Conservation (phyloP, 2,888 invertebrate genomes). For the Drosophila multiciliata region DNA sequence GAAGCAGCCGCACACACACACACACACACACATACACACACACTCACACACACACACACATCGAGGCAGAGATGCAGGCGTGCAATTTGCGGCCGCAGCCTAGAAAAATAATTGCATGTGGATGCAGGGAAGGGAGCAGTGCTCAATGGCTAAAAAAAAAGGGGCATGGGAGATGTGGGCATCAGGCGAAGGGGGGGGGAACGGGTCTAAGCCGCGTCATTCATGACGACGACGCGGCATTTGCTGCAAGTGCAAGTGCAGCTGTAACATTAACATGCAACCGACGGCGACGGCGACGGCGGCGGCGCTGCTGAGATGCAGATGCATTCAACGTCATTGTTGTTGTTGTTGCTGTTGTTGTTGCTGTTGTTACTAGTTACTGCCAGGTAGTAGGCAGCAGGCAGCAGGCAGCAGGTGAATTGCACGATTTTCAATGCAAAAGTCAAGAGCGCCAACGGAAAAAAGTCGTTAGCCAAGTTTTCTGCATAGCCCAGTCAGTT, state of each 20-base stretch:
- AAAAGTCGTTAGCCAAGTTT: constrained; percentile 81
- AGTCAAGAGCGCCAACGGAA: constrained; percentile 82
- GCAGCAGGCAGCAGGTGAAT: constrained; percentile 81
- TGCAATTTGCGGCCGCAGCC: constrained; percentile 75
- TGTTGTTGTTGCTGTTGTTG: constrained; percentile 44
- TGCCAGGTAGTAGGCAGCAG: constrained; percentile 56
- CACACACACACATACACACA: constrained; percentile 23
- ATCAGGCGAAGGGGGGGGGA: constrained; percentile 9
- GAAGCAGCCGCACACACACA: constrained; percentile 42
- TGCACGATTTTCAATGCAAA: constrained; percentile 84
- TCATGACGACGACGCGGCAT: constrained; percentile 70
- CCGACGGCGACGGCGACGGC: constrained; percentile 40
- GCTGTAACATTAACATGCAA: constrained; percentile 81
- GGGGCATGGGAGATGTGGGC: constrained; percentile 29
- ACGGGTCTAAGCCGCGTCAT: constrained; percentile 68
- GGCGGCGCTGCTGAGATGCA: constrained; percentile 63
- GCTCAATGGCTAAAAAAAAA: constrained; percentile 19
- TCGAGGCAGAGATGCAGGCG: constrained; percentile 50
- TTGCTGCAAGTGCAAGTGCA: constrained; percentile 80
- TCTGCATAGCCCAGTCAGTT: constrained; percentile 62
- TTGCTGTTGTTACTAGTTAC: constrained; percentile 43
- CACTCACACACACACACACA: constrained; percentile 16
- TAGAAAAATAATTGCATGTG: constrained; percentile 76
- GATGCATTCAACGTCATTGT: constrained; percentile 76
- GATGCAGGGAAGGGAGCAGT: constrained; percentile 42